phyloP scores from a whole-genome alignment of 2,797 vertebrate species.

The Natrix natrix region DNA sequence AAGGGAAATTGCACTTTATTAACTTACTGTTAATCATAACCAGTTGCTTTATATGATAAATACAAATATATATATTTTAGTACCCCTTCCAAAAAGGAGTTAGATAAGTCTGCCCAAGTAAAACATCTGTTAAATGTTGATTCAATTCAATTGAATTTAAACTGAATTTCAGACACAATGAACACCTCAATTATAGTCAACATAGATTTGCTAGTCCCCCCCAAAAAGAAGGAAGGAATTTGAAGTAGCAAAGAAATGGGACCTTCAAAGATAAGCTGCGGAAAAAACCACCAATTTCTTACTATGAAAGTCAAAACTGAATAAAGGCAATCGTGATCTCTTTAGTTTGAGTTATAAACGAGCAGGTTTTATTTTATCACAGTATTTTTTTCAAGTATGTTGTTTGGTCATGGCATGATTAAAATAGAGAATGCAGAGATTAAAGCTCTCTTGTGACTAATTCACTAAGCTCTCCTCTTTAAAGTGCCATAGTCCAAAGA shows the following conservation, averaged over 20 bases:
- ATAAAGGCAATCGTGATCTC: slow-evolving; percentile 40
- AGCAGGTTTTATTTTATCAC: slow-evolving; percentile 49
- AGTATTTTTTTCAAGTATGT: slow-evolving; percentile 59
- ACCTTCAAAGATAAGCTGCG: neutral
- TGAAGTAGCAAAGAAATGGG: slow-evolving; percentile 16
- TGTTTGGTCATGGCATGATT: slow-evolving; percentile 72
- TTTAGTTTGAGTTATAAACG: slow-evolving; percentile 53
- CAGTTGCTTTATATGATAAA: neutral
- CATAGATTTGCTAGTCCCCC: neutral
- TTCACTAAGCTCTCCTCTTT: slow-evolving; percentile 66
- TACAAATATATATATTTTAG: neutral
- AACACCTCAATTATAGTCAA: neutral
- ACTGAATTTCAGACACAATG: neutral
- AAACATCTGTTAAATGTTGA: slow-evolving; percentile 5
- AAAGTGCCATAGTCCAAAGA: slow-evolving; percentile 69
- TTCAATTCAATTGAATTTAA: neutral
- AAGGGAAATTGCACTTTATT: neutral
- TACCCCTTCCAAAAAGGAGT: neutral
- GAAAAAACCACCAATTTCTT: neutral
- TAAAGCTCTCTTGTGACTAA: slow-evolving; percentile 76
- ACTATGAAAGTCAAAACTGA: slow-evolving; percentile 16
- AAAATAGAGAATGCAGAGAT: slow-evolving; percentile 72
- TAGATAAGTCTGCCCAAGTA: neutral
- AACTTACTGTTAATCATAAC: neutral
- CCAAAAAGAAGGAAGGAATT: neutral